phyloP scores from a whole-genome alignment of 2,888 invertebrate genomes.

The Aphidius colemani region DNA sequence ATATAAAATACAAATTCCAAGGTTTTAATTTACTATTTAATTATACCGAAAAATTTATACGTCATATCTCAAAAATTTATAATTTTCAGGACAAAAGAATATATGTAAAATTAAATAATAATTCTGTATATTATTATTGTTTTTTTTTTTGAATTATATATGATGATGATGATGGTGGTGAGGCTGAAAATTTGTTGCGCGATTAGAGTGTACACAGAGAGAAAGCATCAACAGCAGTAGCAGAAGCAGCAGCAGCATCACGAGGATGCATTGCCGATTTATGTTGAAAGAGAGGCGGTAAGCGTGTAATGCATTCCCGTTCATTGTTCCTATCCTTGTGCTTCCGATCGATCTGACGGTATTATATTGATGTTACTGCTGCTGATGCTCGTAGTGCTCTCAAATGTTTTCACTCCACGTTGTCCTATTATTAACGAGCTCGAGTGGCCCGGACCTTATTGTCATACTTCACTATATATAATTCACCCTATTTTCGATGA shows the following conservation, averaged over 20 bases:
- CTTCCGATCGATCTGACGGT: not conserved
- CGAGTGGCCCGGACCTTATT: not conserved
- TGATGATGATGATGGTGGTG: not conserved
- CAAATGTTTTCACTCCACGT: not conserved
- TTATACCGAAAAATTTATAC: no score
- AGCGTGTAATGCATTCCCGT: conserved; percentile 29
- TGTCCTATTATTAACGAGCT: conserved; percentile 29
- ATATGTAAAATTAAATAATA: no score
- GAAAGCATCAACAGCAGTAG: not conserved
- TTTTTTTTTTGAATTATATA: no score
- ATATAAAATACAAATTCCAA: no score
- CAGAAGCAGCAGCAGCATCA: not conserved
- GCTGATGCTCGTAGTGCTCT: conserved; percentile 7
- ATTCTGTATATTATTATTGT: no score
- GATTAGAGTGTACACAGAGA: not conserved
- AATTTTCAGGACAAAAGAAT: no score
- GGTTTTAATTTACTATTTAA: no score
- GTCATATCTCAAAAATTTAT: no score
- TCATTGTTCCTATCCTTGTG: conserved; percentile 4
- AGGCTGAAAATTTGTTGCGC: not conserved
- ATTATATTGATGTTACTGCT: not conserved
- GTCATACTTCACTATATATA: no score
- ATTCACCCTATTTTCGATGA: no score
- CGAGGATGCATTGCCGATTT: conserved; percentile 17
- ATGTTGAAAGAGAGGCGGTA: conserved; percentile 17